Evolutionary conservation across 2,888 invertebrate species (phyloP).

Genomic region (Drosophila fulvimacula): DNA sequence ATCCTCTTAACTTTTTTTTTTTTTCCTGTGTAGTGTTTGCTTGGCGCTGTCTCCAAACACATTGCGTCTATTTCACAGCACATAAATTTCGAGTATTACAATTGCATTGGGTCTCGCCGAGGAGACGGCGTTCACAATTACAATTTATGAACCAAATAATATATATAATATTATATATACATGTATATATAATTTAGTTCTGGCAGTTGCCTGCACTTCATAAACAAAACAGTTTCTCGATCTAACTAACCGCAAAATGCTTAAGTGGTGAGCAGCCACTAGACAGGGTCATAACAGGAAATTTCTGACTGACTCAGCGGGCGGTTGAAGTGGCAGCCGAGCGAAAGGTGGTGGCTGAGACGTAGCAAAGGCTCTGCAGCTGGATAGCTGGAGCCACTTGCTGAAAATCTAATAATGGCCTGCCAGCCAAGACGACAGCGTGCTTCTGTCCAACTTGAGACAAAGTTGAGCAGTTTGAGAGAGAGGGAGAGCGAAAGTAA

Average conservation of each 20-base stretch:
- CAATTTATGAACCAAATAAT: conserved; percentile 31
- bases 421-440: conserved; percentile 27
- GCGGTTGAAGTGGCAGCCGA: conserved; percentile 7
- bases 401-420: conserved; percentile 76
- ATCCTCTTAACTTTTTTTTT: not conserved
- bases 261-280: conserved; percentile 39
- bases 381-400: conserved; percentile 56
- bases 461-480: conserved; percentile 62
- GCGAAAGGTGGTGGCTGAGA: not conserved
- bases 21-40: not conserved
- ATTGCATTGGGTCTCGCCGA: conserved; percentile 16
- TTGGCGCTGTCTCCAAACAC: not conserved
- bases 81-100: conserved; percentile 33
- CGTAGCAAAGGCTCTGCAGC: not conserved
- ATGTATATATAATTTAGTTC: conserved; percentile 26
- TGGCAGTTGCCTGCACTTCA: conserved; percentile 39
- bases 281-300: conserved; percentile 44
- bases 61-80: conserved; percentile 34
- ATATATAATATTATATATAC: conserved; percentile 18
- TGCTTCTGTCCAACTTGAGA: conserved; percentile 35
- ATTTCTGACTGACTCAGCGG: conserved; percentile 38
- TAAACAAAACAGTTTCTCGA: conserved; percentile 62
- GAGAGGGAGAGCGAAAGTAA: not conserved
- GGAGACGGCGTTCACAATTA: conserved; percentile 40
- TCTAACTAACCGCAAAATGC: conserved; percentile 76